Evolutionary conservation across 1,140 invertebrate genomes (phyloP), one percentile per base, ranked within the genome.

Genomic region (Ceratina australensis): DNA sequence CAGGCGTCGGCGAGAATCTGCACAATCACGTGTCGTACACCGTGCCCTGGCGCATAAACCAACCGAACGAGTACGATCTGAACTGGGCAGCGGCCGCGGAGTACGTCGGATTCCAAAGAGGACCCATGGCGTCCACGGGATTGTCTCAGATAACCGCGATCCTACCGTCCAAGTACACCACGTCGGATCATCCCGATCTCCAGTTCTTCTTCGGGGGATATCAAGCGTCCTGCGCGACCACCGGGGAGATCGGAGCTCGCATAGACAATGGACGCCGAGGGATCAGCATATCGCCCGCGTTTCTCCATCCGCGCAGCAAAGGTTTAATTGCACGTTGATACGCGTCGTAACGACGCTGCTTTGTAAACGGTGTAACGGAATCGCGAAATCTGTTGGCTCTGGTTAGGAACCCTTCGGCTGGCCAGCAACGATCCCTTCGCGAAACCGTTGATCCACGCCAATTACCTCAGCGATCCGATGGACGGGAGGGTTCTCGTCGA

Each of bases 1-100:
- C 50, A 83, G 96, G 96, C 0, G 96, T 97, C 3, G 96, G 96
- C 0, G 93, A 94, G 75, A 97, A 97, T 86, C 89, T 97, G 1
- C 96, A 95, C 15, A 96, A 96, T 86, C 95, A 96, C 81, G 94
- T 95, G 0, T 94, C 95, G 0, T 94, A 93, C 49, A 93, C 91
- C 15, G 81, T 94, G 50, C 90, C 88, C 1, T 93, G 79, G 78
- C 91, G 76, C 71, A 93, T 90, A 49, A 94, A 94, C 80, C 89
- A 93, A 69, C 93, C 92, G 3, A 93, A 94, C 57, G 89, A 91
- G 0, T 93, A 93, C 54, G 93, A 94, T 60, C 79, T 96, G n/a
- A 94, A 93, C 71, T 95, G 94, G 94, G 92, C 93, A 2, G 89
- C 92, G 0, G 93, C 93, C 22, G 88, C 94, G 64, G 93, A 95